These are phyloP conservation scores for Dendrocincla tyrannina DNA, from an alignment of 2,797 vertebrate genomes.

Conservation along the genomic window DNA sequence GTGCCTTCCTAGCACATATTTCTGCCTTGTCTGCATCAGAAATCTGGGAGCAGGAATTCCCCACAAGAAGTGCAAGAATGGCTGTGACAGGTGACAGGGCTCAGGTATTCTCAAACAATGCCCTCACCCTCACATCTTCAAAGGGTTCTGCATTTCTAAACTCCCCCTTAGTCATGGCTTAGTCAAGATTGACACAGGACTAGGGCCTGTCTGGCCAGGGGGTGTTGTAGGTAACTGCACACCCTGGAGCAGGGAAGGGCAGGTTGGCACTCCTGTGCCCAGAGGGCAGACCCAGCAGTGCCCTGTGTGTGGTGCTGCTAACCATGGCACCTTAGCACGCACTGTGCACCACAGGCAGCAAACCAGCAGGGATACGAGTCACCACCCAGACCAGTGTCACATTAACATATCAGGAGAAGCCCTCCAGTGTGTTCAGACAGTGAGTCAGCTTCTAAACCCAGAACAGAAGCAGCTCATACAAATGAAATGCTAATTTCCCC, in stretches of 20 bases:
- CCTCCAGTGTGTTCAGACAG: slow-evolving; percentile 50
- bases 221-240: not conserved
- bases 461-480: slow-evolving; percentile 72
- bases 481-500: slow-evolving; percentile 73
- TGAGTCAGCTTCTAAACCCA: slow-evolving; percentile 69
- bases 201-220: not conserved
- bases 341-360: not conserved
- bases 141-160: not conserved
- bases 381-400: slow-evolving; percentile 26
- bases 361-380: slow-evolving; percentile 26
- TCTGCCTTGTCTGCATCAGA: not conserved
- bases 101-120: not conserved
- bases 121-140: not conserved
- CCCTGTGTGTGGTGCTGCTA: not conserved
- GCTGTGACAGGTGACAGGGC: not conserved
- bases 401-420: slow-evolving; percentile 52
- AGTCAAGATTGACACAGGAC: not conserved
- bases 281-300: not conserved
- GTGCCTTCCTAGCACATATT: not conserved
- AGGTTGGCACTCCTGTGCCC: not conserved
- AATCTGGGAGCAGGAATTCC: not conserved
- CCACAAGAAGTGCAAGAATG: not conserved
- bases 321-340: not conserved
- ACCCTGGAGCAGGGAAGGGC: not conserved
- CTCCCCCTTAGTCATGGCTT: slow-evolving; percentile 21